These are phyloP conservation scores for Darevskia mixta DNA, from an alignment of 2,797 vertebrate genomes.

Conservation along the genomic window DNA sequence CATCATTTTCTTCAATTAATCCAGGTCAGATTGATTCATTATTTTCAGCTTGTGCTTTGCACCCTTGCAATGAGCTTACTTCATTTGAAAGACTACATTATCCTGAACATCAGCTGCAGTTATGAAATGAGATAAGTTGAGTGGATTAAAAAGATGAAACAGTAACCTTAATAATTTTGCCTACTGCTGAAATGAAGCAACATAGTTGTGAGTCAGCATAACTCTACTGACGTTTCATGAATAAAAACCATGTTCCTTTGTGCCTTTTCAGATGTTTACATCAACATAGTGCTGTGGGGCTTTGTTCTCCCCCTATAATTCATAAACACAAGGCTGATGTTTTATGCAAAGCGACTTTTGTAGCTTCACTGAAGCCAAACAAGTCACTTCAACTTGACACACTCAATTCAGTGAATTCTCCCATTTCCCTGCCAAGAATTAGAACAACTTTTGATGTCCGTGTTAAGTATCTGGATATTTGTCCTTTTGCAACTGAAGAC, in stretches of 20 bases:
- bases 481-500: not conserved
- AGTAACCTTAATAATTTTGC: conserved; percentile 29
- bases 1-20: conserved; percentile 57
- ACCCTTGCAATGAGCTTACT: conserved; percentile 33
- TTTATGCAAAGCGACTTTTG: not conserved
- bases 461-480: not conserved
- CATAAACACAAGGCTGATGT: not conserved
- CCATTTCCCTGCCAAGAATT: not conserved
- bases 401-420: too few species aligned
- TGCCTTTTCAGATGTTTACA: not conserved
- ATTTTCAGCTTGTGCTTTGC: conserved; percentile 49
- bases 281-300: not conserved
- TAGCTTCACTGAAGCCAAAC: not conserved
- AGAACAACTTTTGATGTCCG: not conserved
- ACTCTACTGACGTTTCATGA: conserved; percentile 39
- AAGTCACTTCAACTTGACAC: not conserved
- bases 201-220: conserved; percentile 30
- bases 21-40: conserved; percentile 55
- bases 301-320: not conserved
- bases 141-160: conserved; percentile 36
- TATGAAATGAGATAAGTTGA: conserved; percentile 56
- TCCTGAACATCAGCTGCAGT: conserved; percentile 41
- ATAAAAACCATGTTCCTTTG: conserved; percentile 21
- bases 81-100: conserved; percentile 52
- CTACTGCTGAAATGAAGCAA: conserved; percentile 33